These are phyloP conservation scores for Gymnocypris eckloni DNA, from an alignment of 2,797 vertebrate genomes.

Conservation along the genomic window DNA sequence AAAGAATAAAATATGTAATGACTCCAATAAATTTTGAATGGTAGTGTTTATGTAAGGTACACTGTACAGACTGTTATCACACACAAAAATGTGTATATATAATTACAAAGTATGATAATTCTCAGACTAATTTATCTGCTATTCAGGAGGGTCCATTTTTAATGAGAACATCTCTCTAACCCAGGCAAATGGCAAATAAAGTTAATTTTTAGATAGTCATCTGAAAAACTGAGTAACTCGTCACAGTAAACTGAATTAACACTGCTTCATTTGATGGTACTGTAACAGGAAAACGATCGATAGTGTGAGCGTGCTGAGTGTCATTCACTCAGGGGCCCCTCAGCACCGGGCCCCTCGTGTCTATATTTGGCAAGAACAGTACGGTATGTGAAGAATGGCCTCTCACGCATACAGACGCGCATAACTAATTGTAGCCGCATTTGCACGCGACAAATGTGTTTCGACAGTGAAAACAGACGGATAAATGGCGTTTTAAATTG, in stretches of 20 bases:
- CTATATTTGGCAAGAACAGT: slow-evolving; percentile 52
- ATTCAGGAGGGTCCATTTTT: neutral
- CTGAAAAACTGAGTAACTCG: neutral
- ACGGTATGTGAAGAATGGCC: slow-evolving; percentile 31
- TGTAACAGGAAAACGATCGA: neutral
- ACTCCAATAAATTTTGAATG: neutral
- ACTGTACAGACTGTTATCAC: neutral
- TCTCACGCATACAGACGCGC: neutral
- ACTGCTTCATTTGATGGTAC: neutral
- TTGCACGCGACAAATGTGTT: neutral
- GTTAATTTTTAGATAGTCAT: neutral
- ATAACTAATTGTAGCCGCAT: neutral
- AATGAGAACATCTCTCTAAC: neutral
- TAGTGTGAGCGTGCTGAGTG: neutral
- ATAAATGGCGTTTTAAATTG: slow-evolving; percentile 7
- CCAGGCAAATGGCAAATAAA: neutral
- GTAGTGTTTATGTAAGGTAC: neutral
- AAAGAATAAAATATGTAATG: neutral
- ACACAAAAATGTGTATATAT: neutral
- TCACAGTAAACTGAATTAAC: neutral
- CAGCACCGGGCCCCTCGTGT: neutral
- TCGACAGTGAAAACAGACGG: neutral
- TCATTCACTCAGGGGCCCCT: neutral
- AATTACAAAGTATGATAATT: neutral
- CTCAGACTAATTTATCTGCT: neutral